Evolutionary conservation across 2,797 vertebrate species (phyloP).

Genomic region (Xerus rutilus): DNA sequence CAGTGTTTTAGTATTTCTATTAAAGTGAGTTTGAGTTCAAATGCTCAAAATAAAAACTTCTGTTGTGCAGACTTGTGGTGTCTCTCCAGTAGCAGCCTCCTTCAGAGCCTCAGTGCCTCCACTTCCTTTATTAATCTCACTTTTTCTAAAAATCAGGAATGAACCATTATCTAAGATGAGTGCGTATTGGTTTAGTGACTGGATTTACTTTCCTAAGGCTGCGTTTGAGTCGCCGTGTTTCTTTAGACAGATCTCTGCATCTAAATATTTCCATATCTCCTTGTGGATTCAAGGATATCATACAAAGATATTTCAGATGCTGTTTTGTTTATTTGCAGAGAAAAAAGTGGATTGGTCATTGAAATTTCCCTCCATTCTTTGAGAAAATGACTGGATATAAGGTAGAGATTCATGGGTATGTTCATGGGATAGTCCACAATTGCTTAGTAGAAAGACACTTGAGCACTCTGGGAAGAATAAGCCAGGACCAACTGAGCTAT

Average conservation of each 20-base stretch:
- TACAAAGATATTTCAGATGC: not conserved
- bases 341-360: not conserved
- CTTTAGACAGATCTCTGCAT: not conserved
- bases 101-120: not conserved
- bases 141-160: not conserved
- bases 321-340: not conserved
- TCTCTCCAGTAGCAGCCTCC: not conserved
- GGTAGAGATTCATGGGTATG: not conserved
- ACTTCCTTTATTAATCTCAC: not conserved
- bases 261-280: not conserved
- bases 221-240: not conserved
- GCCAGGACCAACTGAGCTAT: not conserved
- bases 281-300: not conserved
- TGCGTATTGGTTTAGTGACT: not conserved
- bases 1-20: not conserved
- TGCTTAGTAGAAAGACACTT: not conserved
- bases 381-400: not conserved
- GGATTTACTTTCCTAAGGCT: not conserved
- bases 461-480: not conserved
- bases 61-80: not conserved
- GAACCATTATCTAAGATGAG: slow-evolving; percentile 6
- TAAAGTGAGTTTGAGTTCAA: not conserved
- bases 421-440: not conserved
- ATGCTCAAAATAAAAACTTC: slow-evolving; percentile 24
- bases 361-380: not conserved